Percentiles rank a stretch among this genome's conserved stretches.
Conservation (phyloP, 2,113 vertebrate species). For the Chionomys nivalis region DNA sequence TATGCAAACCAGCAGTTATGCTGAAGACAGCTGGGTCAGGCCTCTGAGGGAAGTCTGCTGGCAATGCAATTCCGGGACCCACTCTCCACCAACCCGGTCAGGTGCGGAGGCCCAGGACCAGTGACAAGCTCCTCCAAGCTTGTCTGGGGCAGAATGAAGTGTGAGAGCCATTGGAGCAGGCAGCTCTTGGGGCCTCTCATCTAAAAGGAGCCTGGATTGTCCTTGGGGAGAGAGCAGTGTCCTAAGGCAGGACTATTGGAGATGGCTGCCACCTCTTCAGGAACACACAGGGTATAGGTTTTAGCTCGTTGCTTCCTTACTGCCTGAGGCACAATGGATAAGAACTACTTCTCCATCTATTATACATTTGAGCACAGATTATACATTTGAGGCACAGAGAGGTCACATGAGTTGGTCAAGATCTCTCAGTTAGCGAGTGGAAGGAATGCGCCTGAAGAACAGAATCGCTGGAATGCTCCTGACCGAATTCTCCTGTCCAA, state of each 20-base stretch:
- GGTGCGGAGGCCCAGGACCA: not conserved
- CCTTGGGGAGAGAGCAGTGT: not conserved
- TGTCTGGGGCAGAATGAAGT: not conserved
- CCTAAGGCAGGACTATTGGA: not conserved
- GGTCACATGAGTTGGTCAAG: not conserved
- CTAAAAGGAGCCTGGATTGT: not conserved
- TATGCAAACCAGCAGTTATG: rapidly evolving
- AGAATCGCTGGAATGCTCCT: not conserved
- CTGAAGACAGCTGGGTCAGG: not conserved
- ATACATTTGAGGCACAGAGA: not conserved
- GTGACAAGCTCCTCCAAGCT: not conserved
- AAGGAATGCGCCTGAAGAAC: not conserved
- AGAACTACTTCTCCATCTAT: not conserved
- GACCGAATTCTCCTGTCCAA: not conserved
- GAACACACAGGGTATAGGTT: rapidly evolving
- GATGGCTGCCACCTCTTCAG: not conserved
- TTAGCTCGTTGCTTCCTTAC: not conserved
- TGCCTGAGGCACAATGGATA: not conserved
- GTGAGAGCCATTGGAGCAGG: not conserved
- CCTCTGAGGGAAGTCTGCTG: not conserved
- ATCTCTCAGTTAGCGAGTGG: not conserved
- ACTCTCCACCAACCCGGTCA: not conserved
- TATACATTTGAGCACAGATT: not conserved
- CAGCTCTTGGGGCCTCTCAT: not conserved
- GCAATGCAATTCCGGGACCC: not conserved